Evolutionary conservation across 2,888 invertebrate species (phyloP), one percentile per base, ranked within the genome.

Genomic region (Tyria jacobaeae): DNA sequence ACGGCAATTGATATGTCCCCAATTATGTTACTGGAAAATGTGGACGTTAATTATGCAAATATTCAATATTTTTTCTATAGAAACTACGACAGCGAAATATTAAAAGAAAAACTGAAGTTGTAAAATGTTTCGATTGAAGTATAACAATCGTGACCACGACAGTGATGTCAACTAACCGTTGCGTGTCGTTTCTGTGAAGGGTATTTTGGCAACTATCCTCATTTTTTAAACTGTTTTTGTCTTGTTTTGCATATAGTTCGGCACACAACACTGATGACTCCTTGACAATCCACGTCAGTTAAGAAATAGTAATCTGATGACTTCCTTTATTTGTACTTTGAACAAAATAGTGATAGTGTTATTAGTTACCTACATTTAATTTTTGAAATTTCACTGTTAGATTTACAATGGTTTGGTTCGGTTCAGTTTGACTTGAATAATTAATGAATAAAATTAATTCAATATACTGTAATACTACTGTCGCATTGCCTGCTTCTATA

Each of bases 391-490:
- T n/a, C n/a, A n/a, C n/a, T n/a, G n/a, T n/a, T n/a, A n/a, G n/a
- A n/a, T n/a, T n/a, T n/a, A n/a, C n/a, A n/a, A n/a, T n/a, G n/a
- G n/a, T n/a, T n/a, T n/a, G n/a, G n/a, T n/a, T n/a, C n/a, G n/a
- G n/a, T n/a, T n/a, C n/a, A n/a, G n/a, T n/a, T n/a, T n/a, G n/a
- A n/a, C n/a, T n/a, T n/a, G n/a, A 31, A 31, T n/a, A 39, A n/a
- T 39, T 39, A n/a, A 41, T 57, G 47, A 54, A 31, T 31, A 31
- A 31, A 31, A 31, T 31, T 6, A 31, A 4, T 31, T 31, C 6
- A 31, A 6, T 31, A 31, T 7, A 7, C 27, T 31, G 27, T 7
- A 31, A 31, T 31, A 31, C 6, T 56, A 70, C 73, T 56, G 70
- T 57, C 17, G 25, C 50, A 24, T 35, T 14, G 50, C 37, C 9